phyloP scores from a whole-genome alignment of 2,113 vertebrate species.

The Sceloporus tristichus region DNA sequence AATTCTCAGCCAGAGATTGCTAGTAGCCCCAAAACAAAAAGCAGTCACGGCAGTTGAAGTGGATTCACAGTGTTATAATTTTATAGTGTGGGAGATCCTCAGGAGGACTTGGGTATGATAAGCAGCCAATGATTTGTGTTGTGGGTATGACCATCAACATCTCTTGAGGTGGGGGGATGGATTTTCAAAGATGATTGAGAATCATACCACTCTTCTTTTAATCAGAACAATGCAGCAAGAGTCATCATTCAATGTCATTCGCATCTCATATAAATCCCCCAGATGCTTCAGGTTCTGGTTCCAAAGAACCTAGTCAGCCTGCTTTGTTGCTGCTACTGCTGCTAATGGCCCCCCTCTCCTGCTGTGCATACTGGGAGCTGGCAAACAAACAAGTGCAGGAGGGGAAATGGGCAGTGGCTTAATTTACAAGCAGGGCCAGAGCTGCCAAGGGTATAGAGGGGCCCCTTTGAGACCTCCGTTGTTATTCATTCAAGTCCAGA shows the following conservation, averaged over 20 bases:
- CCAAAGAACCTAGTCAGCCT: neutral
- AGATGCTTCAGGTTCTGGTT: neutral
- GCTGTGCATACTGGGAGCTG: neutral
- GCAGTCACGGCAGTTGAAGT: too few relatives aligned
- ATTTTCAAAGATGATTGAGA: neutral
- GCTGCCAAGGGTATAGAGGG: constrained; percentile 49
- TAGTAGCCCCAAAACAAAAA: too few relatives aligned
- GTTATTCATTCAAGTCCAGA: constrained; percentile 40
- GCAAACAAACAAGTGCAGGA: constrained; percentile 21
- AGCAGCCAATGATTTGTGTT: neutral
- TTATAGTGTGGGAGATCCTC: too few relatives aligned
- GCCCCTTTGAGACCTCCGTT: constrained; percentile 51
- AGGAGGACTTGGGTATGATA: neutral
- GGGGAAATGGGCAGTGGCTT: constrained; percentile 45
- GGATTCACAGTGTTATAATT: too few relatives aligned
- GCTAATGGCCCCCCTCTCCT: neutral
- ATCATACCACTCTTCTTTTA: neutral
- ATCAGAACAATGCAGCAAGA: neutral
- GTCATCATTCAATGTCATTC: neutral
- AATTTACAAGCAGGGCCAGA: constrained; percentile 52
- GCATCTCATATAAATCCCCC: neutral
- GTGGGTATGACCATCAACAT: neutral
- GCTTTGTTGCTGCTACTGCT: neutral
- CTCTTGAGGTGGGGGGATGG: neutral
- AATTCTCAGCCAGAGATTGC: too few relatives aligned